A percentile compares a stretch with the other conserved stretches of the same genome.
Evolutionary conservation across 2,888 invertebrate species (phyloP).

Genomic region (Ichneumoninae sp.): DNA sequence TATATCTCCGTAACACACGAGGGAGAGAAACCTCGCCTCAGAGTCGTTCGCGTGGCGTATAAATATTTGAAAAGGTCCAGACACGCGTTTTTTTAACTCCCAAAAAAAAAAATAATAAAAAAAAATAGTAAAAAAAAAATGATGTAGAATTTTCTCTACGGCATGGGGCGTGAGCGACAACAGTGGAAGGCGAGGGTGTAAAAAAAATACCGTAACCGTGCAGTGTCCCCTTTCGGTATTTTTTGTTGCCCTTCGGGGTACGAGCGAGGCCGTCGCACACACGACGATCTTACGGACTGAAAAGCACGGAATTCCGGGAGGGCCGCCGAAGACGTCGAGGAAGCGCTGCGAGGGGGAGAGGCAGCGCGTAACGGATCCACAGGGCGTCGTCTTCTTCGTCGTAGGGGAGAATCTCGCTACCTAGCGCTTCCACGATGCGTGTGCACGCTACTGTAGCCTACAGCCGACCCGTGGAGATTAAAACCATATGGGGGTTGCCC

Average conservation of each 20-base stretch:
- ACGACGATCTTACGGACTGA: constrained; percentile 23
- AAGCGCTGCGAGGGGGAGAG: neutral
- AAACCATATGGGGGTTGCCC: constrained; percentile 68
- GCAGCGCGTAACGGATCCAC: constrained; percentile 51
- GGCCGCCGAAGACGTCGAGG: constrained; percentile 21
- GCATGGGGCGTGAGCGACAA: neutral
- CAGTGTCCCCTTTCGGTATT: constrained; percentile 51
- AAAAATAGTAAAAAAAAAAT: neutral
- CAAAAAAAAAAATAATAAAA: neutral
- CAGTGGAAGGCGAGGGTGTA: constrained; percentile 26
- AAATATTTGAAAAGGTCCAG: constrained; percentile 56
- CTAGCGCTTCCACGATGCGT: constrained; percentile 12
- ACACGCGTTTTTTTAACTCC: constrained; percentile 4
- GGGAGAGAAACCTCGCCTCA: neutral
- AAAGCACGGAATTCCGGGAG: constrained; percentile 52
- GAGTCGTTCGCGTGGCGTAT: constrained; percentile 38
- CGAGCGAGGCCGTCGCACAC: constrained; percentile 3
- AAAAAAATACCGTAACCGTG: constrained; percentile 31
- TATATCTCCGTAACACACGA: neutral
- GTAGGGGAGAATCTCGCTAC: constrained; percentile 54
- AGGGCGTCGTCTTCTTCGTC: constrained; percentile 44
- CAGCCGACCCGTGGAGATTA: constrained; percentile 55
- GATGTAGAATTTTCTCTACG: neutral
- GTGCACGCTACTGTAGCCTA: constrained; percentile 15
- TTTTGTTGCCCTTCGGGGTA: constrained; percentile 41